phyloP scores from a whole-genome alignment of 2,797 vertebrate genomes.

The Tinamus major region DNA sequence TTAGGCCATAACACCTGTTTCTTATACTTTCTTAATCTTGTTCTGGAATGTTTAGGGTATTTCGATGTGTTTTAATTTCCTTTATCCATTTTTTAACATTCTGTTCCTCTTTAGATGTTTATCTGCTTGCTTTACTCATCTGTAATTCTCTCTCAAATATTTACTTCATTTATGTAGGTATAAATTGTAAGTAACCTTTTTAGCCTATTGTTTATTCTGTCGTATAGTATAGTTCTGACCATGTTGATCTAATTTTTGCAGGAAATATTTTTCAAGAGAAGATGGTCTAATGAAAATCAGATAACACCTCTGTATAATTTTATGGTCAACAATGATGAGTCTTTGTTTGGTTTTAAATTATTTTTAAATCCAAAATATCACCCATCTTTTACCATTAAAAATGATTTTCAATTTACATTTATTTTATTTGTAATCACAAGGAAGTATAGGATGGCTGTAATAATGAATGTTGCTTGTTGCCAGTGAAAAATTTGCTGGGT shows the following conservation, averaged over 20 bases:
- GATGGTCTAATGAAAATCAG: not conserved
- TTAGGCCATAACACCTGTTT: not conserved
- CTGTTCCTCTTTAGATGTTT: not conserved
- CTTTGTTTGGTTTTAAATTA: not conserved
- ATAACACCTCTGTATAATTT: not conserved
- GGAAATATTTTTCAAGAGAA: not conserved
- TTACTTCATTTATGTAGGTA: not conserved
- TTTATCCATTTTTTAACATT: not conserved
- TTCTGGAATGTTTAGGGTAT: not conserved
- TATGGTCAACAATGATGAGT: not conserved
- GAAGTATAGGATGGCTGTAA: not conserved
- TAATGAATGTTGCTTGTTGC: not conserved
- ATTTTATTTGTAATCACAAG: not conserved
- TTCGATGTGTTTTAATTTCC: not conserved
- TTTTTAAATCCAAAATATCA: not conserved
- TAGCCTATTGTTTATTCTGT: not conserved
- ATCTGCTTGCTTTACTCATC: not conserved
- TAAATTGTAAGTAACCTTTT: not conserved
- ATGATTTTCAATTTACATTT: not conserved
- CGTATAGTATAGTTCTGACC: not conserved
- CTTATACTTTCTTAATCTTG: not conserved
- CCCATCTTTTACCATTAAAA: not conserved
- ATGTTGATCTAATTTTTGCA: not conserved
- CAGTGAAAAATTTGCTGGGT: not conserved
- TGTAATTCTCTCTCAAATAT: not conserved